Base-by-base conservation (phyloP, 2,113 vertebrate species). In the Circaetus gallicus region DNA sequence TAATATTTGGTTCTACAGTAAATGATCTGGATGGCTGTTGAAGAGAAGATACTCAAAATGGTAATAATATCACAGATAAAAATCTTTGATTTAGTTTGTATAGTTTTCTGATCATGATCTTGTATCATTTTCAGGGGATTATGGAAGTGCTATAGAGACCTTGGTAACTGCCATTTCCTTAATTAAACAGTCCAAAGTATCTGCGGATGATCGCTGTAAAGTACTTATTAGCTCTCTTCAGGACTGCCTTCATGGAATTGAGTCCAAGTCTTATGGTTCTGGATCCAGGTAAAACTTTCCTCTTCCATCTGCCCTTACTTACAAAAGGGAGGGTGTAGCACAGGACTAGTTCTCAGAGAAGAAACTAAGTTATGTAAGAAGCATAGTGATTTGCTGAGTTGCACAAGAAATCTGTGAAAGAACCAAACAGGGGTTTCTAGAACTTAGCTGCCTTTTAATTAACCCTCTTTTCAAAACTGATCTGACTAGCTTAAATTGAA, bases 101-200 rank as follows among this genome's bases (percentile, higher is more conserved):
- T 70, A 10, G 22, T 83, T 47, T 74, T 92, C 69, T 91, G 45
- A 93, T 82, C 4, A 9, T 16, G 19, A 18, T 56, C 67, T 90
- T 93, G 2, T 72, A 21, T 96, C 4, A 10, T 67, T 96, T 89
- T 74, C 90, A 99, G 99, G 99, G 82, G 99, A 99, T 96, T 99
- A 99, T 95, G 99, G 99, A 97, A 99, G 99, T 96, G 99, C 99
- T 87, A 99, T 99, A 97, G 99, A 99, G 98, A 99, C 99, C 58
- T 97, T 99, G 98, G 99, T 99, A 97, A 99, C 99, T 53, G 99
- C 99, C 80, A 99, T 99, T 98, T 99, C 99, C 97, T 98, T 99
- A 97, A 99, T 99, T 95, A 99, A 99, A 97, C 99, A 99, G 97
- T 99, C 99, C 93, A 99, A 99, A 98, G 99, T 99, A 69, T 99